Conservation (phyloP, 2,888 invertebrate species). For the Diadegma fenestrale region DNA sequence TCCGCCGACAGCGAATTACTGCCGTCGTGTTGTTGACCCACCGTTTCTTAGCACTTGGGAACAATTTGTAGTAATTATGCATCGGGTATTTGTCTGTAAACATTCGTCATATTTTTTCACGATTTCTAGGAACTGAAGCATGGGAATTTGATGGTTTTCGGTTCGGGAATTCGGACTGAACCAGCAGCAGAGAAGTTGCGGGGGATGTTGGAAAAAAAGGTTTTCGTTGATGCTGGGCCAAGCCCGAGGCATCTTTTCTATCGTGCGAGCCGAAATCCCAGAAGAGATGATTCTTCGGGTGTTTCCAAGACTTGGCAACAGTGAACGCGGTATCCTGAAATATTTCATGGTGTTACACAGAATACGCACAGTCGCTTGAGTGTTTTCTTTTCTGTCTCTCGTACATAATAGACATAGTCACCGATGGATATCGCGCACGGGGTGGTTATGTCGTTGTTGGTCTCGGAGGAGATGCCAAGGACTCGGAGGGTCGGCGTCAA, state of each 20-base stretch:
- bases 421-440: slow-evolving; percentile 70
- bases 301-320: slow-evolving; percentile 30
- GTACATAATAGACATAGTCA: slow-evolving; percentile 31
- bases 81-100: slow-evolving; percentile 36
- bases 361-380: slow-evolving; percentile 13
- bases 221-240: slow-evolving; percentile 37
- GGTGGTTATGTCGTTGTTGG: slow-evolving; percentile 70
- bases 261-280: slow-evolving; percentile 52
- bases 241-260: slow-evolving; percentile 37
- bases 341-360: slow-evolving; percentile 10
- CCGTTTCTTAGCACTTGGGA: slow-evolving; percentile 68
- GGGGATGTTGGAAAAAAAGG: not conserved
- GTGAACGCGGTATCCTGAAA: not conserved
- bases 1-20: slow-evolving; percentile 68
- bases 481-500: slow-evolving; percentile 59
- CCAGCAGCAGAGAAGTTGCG: slow-evolving; percentile 20
- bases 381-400: slow-evolving; percentile 56
- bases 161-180: not conserved
- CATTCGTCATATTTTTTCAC: not conserved
- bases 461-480: slow-evolving; percentile 72
- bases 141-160: too few species aligned
- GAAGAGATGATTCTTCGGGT: slow-evolving; percentile 59
- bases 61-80: slow-evolving; percentile 79
- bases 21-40: slow-evolving; percentile 71
- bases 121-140: slow-evolving; percentile 41